These are phyloP conservation scores for Lagodon rhomboides DNA, from an alignment of 2,797 vertebrate genomes.

Conservation along the genomic window DNA sequence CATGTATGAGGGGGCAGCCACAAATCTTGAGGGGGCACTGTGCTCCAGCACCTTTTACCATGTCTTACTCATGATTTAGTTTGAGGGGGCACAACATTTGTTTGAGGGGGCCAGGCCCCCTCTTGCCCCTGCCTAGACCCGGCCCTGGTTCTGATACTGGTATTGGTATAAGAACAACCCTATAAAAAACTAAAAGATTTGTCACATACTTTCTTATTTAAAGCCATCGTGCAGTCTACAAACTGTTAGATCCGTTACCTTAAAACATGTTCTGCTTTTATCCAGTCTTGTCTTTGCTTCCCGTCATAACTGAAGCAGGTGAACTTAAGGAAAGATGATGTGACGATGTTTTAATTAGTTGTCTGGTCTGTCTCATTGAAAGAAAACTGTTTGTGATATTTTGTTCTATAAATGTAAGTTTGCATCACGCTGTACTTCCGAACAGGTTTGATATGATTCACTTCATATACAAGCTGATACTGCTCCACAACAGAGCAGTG, in stretches of 20 bases:
- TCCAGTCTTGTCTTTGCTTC: background rate
- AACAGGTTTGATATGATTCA: background rate
- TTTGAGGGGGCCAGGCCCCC: too few species aligned
- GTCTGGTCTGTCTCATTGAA: background rate
- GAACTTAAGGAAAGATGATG: background rate
- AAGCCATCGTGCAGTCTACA: background rate
- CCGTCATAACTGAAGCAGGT: background rate
- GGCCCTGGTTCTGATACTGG: too few species aligned
- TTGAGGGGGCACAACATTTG: too few species aligned
- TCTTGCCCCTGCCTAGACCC: too few species aligned
- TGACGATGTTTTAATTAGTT: background rate
- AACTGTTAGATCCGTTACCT: background rate
- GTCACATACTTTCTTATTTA: background rate
- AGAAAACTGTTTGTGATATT: slow-evolving; percentile 20
- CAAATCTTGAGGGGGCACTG: too few species aligned
- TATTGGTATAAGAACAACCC: too few species aligned
- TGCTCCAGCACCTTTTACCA: too few species aligned
- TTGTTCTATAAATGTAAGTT: slow-evolving; percentile 14
- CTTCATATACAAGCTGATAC: background rate
- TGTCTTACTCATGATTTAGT: too few species aligned
- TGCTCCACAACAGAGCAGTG: slow-evolving; percentile 1
- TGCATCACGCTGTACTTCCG: background rate
- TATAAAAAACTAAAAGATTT: too few species aligned
- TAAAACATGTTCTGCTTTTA: background rate
- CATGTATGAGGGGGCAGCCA: too few species aligned